Evolutionary conservation across 1,140 invertebrate species (phyloP), one percentile per base, ranked within the genome.

Genomic region (Eumaeus atala): DNA sequence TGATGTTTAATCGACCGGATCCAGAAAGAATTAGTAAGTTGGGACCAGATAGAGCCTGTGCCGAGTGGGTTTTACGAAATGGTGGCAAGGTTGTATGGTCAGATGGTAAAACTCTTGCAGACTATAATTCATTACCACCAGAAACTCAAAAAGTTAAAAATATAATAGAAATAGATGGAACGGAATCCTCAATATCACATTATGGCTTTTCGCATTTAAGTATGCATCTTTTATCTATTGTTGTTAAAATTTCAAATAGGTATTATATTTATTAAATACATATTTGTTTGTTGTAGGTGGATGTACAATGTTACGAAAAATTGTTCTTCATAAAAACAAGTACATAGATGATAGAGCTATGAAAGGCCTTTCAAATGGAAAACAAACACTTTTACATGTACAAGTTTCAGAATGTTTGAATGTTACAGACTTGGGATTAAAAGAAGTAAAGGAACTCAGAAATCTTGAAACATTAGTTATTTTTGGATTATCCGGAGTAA

Each of bases 41-140:
- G 56, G 96, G 96, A 0, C 90, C 95, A 3, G 95, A 97, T 77
- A 74, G 92, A 70, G 93, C 93, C n/a, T 96, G 95, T 88, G 95
- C 96, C 3, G 96, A 97, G 87, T 97, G 96, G 96, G 87, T 97
- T 9, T 76, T 96, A 42, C 84, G 91, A 70, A 95, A 95, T 87
- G 95, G 95, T 9, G 95, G 93, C 14, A 84, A 88, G 56, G 89
- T 96, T 1, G 91, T 90, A 67, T 96, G 92, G 92, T 88, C 88
- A 64, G 87, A 87, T 50, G 71, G 74, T 10, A 64, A 83, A 35
- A 90, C 80, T 72, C 61, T 92, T 0, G 77, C 64, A 21, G 92
- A 96, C 86, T 96, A 95, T 65, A 94, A 96, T 81, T 58, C 71
- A 48, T 77, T 96, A 53, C 91, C 92, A 17, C 59, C 77, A 16